These are phyloP conservation scores for Bombycilla garrulus DNA, from an alignment of 2,113 vertebrate species.

Conservation along the genomic window DNA sequence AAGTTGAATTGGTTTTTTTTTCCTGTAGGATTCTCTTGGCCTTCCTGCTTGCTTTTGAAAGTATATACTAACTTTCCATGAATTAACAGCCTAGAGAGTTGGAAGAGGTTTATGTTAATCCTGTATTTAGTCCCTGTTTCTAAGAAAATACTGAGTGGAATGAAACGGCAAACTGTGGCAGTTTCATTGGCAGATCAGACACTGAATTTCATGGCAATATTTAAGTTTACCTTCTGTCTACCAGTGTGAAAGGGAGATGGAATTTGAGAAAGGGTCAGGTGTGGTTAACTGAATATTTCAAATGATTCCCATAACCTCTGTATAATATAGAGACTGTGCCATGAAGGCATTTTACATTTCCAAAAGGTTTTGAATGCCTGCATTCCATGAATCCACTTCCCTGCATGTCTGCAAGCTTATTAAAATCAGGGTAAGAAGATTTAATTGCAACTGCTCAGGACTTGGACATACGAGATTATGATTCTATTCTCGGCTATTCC, in stretches of 20 bases:
- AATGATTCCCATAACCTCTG: not conserved
- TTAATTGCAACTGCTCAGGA: slow-evolving; percentile 29
- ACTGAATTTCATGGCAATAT: not conserved
- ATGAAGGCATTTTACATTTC: not conserved
- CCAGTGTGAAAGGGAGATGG: not conserved
- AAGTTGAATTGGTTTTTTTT: too few species aligned
- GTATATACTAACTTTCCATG: not conserved
- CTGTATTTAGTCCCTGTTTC: not conserved
- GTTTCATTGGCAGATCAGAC: not conserved
- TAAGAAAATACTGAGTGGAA: not conserved
- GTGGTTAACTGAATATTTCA: not conserved
- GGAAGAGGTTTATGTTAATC: not conserved
- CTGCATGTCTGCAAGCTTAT: not conserved
- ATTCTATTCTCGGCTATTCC: slow-evolving; percentile 39
- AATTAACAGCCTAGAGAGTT: not conserved
- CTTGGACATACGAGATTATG: slow-evolving; percentile 22
- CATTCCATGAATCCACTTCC: not conserved
- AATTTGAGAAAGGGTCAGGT: not conserved
- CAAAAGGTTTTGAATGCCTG: not conserved
- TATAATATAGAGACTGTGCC: not conserved
- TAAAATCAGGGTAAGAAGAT: slow-evolving; percentile 46
- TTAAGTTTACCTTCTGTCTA: not conserved
- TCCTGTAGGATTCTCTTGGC: not conserved
- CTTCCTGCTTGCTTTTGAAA: not conserved
- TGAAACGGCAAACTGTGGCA: not conserved